Conservation (phyloP, 30 jellyfish, hydroid and myxozoan genomes). For the Euphysa ruthae region DNA sequence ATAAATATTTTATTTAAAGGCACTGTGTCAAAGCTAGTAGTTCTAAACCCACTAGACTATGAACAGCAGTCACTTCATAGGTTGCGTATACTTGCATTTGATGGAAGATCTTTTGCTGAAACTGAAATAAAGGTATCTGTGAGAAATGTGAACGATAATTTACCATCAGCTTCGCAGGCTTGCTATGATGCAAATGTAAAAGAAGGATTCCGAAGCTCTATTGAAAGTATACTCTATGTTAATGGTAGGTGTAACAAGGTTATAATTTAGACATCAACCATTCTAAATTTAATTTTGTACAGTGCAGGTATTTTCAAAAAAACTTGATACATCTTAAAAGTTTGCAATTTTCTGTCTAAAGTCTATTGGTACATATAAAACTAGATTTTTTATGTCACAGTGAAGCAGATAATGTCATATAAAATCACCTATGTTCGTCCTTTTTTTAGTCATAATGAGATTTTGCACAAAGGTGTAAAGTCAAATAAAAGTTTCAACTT, state of each 20-base stretch:
- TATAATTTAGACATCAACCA: neutral
- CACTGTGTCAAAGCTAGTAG: constrained; percentile 6
- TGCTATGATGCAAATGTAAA: constrained; percentile 62
- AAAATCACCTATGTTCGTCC: too few species aligned
- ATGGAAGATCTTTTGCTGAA: constrained; percentile 44
- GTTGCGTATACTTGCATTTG: constrained; percentile 46
- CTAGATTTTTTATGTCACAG: too few species aligned
- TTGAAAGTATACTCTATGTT: neutral
- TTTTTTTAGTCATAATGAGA: too few species aligned
- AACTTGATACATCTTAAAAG: too few species aligned
- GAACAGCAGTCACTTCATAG: constrained; percentile 35
- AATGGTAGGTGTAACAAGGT: constrained; percentile 11
- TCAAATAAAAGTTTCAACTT: too few species aligned
- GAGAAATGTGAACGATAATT: constrained; percentile 55
- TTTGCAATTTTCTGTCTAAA: too few species aligned
- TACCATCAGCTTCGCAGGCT: constrained; percentile 82
- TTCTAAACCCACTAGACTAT: constrained; percentile 46
- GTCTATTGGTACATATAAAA: too few species aligned
- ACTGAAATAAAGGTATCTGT: constrained; percentile 29
- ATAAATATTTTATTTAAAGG: neutral
- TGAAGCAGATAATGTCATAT: too few species aligned
- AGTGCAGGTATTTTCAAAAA: too few species aligned
- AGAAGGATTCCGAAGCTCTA: constrained; percentile 30
- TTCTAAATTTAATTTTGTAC: neutral
- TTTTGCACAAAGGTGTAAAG: too few species aligned